Percentiles rank a stretch among this genome's conserved stretches.
These are phyloP conservation scores for Octopus bimaculoides DNA, from an alignment of 1,140 invertebrate species.

Conservation along the genomic window DNA sequence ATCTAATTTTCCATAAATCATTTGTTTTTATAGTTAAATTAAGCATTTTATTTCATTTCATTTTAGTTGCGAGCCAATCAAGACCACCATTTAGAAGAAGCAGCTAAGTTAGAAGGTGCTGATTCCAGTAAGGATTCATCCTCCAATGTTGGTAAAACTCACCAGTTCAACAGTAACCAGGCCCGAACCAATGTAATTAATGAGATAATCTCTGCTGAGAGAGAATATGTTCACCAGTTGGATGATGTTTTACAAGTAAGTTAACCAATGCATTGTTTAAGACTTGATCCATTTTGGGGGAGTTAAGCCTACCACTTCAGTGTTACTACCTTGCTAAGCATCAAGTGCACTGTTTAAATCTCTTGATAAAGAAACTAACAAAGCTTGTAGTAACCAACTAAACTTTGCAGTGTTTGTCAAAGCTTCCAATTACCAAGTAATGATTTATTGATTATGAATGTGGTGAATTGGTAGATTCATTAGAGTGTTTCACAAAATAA, in stretches of 20 bases:
- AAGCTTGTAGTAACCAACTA: neutral
- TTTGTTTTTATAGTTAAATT: no score
- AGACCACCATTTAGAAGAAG: slow-evolving; percentile 24
- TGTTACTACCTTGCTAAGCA: no score
- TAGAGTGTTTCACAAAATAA: no score
- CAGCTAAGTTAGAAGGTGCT: neutral
- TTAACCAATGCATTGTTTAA: no score
- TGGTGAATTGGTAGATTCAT: no score
- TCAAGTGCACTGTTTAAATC: no score
- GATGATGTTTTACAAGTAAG: slow-evolving; percentile 69
- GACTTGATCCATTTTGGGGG: no score
- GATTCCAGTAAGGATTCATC: slow-evolving; percentile 4
- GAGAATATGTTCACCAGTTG: slow-evolving; percentile 78
- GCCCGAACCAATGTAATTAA: slow-evolving; percentile 75
- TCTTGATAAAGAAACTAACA: neutral
- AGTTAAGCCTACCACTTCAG: no score
- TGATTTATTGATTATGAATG: no score
- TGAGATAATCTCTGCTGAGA: slow-evolving; percentile 76
- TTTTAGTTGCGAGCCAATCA: slow-evolving; percentile 52
- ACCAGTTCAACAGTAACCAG: slow-evolving; percentile 59
- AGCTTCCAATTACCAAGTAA: no score
- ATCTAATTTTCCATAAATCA: no score
- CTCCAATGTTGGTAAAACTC: slow-evolving; percentile 23
- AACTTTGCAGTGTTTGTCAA: no score
- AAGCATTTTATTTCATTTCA: neutral